Evolutionary conservation across 37 sponge, comb jelly and placozoan genomes (phyloP).

Genomic region (Amphimedon queenslandica): DNA sequence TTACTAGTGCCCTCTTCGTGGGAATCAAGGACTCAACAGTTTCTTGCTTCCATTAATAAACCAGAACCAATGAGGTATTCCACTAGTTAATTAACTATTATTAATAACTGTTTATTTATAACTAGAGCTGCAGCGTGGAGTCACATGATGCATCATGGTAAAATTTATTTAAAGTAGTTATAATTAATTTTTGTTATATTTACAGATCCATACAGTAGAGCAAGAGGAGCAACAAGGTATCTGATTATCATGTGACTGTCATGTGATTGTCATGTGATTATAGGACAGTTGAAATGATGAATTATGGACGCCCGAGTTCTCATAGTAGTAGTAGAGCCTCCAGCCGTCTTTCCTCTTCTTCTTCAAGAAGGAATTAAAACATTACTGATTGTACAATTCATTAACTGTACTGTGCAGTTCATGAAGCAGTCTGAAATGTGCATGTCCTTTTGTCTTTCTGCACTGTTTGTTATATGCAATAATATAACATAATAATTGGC

Average conservation of each 20-base stretch:
- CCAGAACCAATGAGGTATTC: not conserved
- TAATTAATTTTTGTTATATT: not conserved
- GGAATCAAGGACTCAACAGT: not conserved
- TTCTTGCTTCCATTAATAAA: conserved; percentile 3
- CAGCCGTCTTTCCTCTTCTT: not conserved
- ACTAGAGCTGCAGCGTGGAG: not conserved
- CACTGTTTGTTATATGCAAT: too few relatives aligned
- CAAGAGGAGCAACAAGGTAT: not conserved
- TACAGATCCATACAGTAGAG: conserved; percentile 14
- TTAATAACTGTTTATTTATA: not conserved
- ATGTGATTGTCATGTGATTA: too few relatives aligned
- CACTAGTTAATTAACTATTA: not conserved
- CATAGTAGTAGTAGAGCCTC: not conserved
- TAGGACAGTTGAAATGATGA: not conserved
- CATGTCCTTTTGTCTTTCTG: too few relatives aligned
- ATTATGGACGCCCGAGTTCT: not conserved
- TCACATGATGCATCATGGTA: not conserved
- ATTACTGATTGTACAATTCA: too few relatives aligned
- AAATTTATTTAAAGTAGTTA: not conserved
- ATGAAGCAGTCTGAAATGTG: too few relatives aligned
- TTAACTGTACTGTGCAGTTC: too few relatives aligned
- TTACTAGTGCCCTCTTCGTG: not conserved
- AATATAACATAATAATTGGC: too few relatives aligned
- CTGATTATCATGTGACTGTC: too few relatives aligned
- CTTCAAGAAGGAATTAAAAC: not conserved